Conservation (phyloP, 2,797 vertebrate species). For the Amniataba percoides region DNA sequence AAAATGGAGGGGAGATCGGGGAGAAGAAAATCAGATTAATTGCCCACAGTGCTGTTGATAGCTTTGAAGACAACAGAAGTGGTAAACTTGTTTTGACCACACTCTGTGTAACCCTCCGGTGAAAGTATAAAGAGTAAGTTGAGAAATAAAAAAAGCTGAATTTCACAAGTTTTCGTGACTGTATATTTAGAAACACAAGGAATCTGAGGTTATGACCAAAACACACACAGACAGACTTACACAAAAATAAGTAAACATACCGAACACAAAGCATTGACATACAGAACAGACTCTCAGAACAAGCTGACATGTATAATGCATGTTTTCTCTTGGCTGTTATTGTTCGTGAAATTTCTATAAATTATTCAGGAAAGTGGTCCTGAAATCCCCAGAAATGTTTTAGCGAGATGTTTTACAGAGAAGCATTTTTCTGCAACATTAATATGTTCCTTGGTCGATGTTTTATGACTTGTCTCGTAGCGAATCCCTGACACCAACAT, state of each 20-base stretch:
- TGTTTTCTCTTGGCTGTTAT: conserved; percentile 76
- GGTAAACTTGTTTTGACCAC: conserved; percentile 58
- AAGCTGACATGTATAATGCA: conserved; percentile 78
- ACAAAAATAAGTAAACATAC: conserved; percentile 50
- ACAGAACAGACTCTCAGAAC: conserved; percentile 62
- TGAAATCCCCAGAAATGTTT: conserved; percentile 81
- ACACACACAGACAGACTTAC: conserved; percentile 33
- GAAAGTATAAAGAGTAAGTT: conserved; percentile 12
- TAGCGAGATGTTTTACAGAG: conserved; percentile 75
- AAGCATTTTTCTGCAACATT: conserved; percentile 72
- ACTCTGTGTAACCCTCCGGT: conserved; percentile 27
- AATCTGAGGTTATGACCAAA: conserved; percentile 30
- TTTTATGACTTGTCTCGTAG: conserved; percentile 64
- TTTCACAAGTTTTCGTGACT: conserved; percentile 16
- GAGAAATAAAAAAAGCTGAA: conserved; percentile 1
- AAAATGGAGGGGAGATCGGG: conserved; percentile 62
- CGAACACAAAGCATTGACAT: conserved; percentile 37
- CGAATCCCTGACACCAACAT: conserved; percentile 65
- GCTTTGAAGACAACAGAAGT: conserved; percentile 57
- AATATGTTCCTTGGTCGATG: conserved; percentile 62
- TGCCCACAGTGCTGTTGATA: conserved; percentile 58
- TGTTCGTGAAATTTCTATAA: conserved; percentile 82
- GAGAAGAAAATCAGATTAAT: conserved; percentile 74
- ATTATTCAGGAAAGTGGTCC: conserved; percentile 80
- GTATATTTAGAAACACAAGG: conserved; percentile 22